Evolutionary conservation across 2,113 vertebrate species (phyloP).

Genomic region (Pelobates fuscus): DNA sequence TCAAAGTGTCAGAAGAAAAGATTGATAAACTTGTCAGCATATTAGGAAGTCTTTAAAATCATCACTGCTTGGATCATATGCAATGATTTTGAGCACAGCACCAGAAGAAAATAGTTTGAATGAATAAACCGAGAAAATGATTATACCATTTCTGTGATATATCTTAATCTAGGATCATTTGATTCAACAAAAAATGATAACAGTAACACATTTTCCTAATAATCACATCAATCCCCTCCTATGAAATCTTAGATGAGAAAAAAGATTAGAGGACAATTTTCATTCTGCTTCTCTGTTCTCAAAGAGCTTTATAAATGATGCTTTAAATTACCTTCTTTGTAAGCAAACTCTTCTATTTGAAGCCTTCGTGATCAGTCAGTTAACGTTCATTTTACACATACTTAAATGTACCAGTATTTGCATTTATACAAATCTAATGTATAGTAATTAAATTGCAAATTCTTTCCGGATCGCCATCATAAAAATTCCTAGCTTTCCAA

Average conservation of each 20-base stretch:
- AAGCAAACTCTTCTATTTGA: slow-evolving; percentile 17
- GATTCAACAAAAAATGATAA: neutral
- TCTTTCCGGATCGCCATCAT: slow-evolving; percentile 5
- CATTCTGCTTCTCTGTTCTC: slow-evolving; percentile 1
- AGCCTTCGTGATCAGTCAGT: slow-evolving; percentile 30
- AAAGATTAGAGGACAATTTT: neutral
- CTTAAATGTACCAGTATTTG: slow-evolving; percentile 39
- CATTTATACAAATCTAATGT: slow-evolving; percentile 42
- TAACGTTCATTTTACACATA: slow-evolving; percentile 47
- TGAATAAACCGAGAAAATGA: too few species aligned
- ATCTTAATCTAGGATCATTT: neutral
- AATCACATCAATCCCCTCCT: neutral
- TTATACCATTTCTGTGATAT: neutral
- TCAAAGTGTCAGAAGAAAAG: too few species aligned
- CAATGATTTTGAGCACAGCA: too few species aligned
- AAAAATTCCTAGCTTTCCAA: slow-evolving; percentile 9
- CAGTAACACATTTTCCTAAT: neutral
- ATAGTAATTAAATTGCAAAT: slow-evolving; percentile 37
- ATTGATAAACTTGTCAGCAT: too few species aligned
- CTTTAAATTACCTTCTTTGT: slow-evolving; percentile 32
- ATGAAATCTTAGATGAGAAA: neutral
- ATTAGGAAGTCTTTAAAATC: too few species aligned
- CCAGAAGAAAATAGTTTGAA: too few species aligned
- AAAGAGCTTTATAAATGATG: slow-evolving; percentile 32
- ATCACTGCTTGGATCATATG: too few species aligned